Evolutionary conservation across 2,888 invertebrate genomes (phyloP), one percentile per base, ranked within the genome.

Genomic region (Apamea monoglypha): DNA sequence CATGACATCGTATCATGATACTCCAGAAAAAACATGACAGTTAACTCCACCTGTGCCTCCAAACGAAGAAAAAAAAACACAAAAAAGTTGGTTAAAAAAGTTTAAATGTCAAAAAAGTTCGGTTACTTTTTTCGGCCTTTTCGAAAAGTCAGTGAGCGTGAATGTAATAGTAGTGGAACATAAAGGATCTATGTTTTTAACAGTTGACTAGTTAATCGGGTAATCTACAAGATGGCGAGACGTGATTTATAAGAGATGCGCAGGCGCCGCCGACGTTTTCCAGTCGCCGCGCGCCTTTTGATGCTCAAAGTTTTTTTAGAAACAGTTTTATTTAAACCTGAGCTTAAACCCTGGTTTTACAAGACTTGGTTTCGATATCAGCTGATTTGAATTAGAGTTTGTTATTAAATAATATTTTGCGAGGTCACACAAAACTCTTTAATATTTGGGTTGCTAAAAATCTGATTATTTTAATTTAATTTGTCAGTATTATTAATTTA

Each of bases 221-320:
- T 95, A 93, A 96, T 95, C 95, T 95, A 92, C 92, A 94, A 95
- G 93, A 95, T 94, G 95, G 93, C 94, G 92, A 93, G 84, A 70
- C 87, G 93, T 95, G 95, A 95, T 95, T 96, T 95, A 94, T 95
- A 92, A 92, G 90, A 88, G 94, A 93, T 90, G 93, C 91, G 90
- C 94, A 94, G 95, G 95, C 96, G 95, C 96, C 95, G 95, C 94
- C 95, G 95, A 96, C 95, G 94, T 91, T 88, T 90, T 90, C 91
- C 87, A 91, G 91, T 66, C 87, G 86, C 76, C 84, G 87, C 88
- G 89, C 88, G 86, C 87, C 85, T 88, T 89, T 84, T 78, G 94
- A 78, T 90, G 90, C 92, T 92, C 95, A 94, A 95, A 95, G 88
- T 94, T 91, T 80, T 53, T 66, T 74, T 59, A 1, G 18, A 40